phyloP scores from a whole-genome alignment of 2,797 vertebrate genomes.

The Phoeniculus purpureus region DNA sequence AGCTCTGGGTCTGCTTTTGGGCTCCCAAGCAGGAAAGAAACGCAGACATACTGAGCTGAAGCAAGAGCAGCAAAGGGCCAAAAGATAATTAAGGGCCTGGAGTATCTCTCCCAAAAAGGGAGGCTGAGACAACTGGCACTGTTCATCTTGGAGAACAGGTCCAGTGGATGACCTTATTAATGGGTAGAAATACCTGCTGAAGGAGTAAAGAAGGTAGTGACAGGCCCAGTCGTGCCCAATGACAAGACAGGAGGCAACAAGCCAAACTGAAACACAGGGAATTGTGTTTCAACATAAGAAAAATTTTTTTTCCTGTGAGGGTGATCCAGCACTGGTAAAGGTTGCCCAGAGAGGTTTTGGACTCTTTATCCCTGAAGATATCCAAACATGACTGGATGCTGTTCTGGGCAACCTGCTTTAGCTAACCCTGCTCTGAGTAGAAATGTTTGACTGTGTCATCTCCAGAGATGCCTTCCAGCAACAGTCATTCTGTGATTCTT shows the following conservation, averaged over 20 bases:
- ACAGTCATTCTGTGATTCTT: neutral
- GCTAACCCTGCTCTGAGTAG: neutral
- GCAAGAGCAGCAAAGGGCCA: neutral
- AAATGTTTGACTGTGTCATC: neutral
- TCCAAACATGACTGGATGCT: neutral
- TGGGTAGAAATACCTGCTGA: neutral
- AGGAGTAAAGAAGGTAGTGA: neutral
- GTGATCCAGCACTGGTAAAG: neutral
- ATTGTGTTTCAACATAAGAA: neutral
- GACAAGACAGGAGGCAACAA: neutral
- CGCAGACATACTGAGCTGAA: neutral
- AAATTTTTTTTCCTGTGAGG: neutral
- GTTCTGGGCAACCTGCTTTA: neutral
- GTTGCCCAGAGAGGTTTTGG: neutral
- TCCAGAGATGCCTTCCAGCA: neutral
- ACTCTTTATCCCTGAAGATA: neutral
- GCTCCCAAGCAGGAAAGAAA: accelerated
- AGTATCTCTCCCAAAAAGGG: neutral
- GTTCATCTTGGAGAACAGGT: neutral
- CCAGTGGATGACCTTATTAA: neutral
- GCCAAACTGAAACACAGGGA: neutral
- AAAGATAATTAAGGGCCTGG: neutral
- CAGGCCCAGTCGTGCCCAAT: neutral
- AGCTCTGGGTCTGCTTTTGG: neutral
- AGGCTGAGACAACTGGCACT: neutral